phyloP scores from a whole-genome alignment of 2,888 invertebrate species.

The Megalurothrips usitatus region DNA sequence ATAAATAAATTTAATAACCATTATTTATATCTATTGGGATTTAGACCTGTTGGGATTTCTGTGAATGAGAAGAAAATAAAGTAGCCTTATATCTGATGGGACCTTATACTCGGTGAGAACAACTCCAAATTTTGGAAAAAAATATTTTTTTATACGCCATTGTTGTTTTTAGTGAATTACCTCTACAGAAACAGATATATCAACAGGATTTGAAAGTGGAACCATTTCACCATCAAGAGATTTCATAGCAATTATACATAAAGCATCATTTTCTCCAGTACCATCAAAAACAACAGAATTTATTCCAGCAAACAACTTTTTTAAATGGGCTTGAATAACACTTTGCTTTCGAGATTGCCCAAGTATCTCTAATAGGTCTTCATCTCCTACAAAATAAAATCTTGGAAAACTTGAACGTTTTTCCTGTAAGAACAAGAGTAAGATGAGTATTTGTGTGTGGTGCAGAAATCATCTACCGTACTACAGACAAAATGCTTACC shows the following conservation, averaged over 20 bases:
- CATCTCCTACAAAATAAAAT: slow-evolving; percentile 96
- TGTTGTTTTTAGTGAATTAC: slow-evolving; percentile 45
- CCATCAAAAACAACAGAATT: slow-evolving; percentile 67
- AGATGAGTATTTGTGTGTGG: background rate
- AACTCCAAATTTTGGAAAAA: slow-evolving; percentile 30
- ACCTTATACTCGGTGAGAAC: too few relatives aligned
- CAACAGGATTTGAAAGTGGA: slow-evolving; percentile 61
- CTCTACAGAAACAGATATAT: slow-evolving; percentile 72
- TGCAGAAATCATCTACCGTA: background rate
- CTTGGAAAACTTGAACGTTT: slow-evolving; percentile 91
- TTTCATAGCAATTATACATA: slow-evolving; percentile 63
- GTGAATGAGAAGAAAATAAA: too few relatives aligned
- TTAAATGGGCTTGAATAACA: slow-evolving; percentile 89
- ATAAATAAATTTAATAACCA: too few relatives aligned
- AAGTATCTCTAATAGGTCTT: slow-evolving; percentile 91
- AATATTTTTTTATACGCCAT: background rate
- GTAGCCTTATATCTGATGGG: too few relatives aligned
- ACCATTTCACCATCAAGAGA: slow-evolving; percentile 73
- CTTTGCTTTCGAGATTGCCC: slow-evolving; percentile 86
- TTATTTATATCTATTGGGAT: too few relatives aligned
- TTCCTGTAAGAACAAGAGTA: slow-evolving; percentile 56
- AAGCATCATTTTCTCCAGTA: slow-evolving; percentile 45
- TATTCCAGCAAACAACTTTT: slow-evolving; percentile 92
- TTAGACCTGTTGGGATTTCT: too few relatives aligned
- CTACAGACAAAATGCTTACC: slow-evolving; percentile 49